A percentile compares a stretch with the other conserved stretches of the same genome.
Evolutionary conservation across 2,113 vertebrate genomes (phyloP).

Genomic region (Perca flavescens): DNA sequence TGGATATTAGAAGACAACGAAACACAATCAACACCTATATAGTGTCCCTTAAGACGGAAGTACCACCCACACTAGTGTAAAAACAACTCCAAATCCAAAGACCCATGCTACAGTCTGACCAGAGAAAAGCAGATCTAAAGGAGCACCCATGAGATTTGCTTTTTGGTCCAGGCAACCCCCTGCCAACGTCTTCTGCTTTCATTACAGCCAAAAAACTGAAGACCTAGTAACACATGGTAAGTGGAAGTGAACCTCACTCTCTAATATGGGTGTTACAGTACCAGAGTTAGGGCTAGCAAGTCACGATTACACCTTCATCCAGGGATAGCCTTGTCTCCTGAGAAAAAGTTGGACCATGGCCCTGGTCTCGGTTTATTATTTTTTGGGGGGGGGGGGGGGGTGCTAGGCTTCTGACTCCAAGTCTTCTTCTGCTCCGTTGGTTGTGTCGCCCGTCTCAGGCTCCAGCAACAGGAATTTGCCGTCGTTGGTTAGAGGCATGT

Average conservation of each 20-base stretch:
- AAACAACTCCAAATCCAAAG: conserved; percentile 30
- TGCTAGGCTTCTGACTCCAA: conserved; percentile 93
- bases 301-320: conserved; percentile 27
- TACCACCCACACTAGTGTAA: conserved; percentile 25
- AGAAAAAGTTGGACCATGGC: not conserved
- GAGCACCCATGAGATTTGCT: not conserved
- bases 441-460: conserved; percentile 78
- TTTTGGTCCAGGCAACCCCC: conserved; percentile 4
- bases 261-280: conserved; percentile 54
- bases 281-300: conserved; percentile 25
- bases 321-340: conserved; percentile 13
- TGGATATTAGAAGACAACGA: conserved; percentile 31
- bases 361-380: conserved; percentile 1
- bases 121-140: conserved; percentile 4
- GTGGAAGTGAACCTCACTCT: conserved; percentile 33
- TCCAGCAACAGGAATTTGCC: conserved; percentile 94
- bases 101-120: conserved; percentile 14
- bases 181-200: not conserved
- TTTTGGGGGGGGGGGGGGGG: not conserved
- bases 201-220: conserved; percentile 16
- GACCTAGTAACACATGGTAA: conserved; percentile 31
- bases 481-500: conserved; percentile 91
- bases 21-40: conserved; percentile 24
- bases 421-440: conserved; percentile 82
- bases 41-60: conserved; percentile 48